These are phyloP conservation scores for Catharus minimus DNA, from an alignment of 2,113 vertebrate genomes.

Conservation along the genomic window DNA sequence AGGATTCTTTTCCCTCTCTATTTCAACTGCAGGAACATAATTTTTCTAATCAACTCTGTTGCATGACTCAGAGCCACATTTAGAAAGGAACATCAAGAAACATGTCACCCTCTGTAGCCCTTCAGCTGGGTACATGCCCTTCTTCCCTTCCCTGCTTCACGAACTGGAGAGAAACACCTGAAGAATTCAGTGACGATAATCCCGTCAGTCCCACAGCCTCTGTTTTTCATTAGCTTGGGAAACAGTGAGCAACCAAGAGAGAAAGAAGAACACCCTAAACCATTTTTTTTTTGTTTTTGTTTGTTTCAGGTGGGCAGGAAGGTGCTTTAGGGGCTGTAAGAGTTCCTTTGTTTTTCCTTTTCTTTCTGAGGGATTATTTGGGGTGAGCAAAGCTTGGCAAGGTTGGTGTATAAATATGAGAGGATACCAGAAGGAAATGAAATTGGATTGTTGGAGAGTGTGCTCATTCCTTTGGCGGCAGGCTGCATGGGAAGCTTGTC, in stretches of 20 bases:
- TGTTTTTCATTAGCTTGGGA: not conserved
- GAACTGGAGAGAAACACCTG: not conserved
- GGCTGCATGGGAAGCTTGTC: not conserved
- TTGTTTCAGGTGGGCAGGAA: not conserved
- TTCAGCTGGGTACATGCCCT: not conserved
- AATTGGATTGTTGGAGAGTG: not conserved
- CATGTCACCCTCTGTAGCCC: not conserved
- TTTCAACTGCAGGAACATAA: not conserved
- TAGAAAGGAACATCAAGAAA: slow-evolving; percentile 1
- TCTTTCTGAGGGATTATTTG: not conserved
- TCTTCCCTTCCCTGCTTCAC: not conserved
- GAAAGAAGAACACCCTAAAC: not conserved
- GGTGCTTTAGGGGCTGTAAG: not conserved
- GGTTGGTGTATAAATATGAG: slow-evolving; percentile 5
- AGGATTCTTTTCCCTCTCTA: not conserved
- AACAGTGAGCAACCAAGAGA: not conserved
- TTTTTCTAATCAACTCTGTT: not conserved
- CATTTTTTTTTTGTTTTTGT: not conserved
- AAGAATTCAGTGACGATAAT: not conserved
- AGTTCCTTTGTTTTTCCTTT: not conserved
- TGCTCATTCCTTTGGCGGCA: slow-evolving; percentile 29
- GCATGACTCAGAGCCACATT: slow-evolving; percentile 11
- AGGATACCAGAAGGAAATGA: slow-evolving; percentile 32
- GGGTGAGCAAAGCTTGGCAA: slow-evolving; percentile 18
- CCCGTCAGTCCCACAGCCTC: not conserved